Evolutionary conservation across 2,113 vertebrate species (phyloP).

Genomic region (Seriola quinqueradiata): DNA sequence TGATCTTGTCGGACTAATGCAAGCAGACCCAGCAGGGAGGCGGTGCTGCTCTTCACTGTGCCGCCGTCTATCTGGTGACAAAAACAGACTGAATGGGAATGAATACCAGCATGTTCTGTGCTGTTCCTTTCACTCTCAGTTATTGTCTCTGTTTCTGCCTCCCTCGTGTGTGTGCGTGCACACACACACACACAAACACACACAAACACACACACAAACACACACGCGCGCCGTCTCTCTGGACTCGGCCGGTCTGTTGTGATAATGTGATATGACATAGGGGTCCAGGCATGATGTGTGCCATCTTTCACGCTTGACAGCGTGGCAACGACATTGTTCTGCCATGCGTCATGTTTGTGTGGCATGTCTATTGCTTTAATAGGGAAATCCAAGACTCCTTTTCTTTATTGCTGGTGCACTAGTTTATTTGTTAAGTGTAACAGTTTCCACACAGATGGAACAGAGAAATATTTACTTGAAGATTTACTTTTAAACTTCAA

Average conservation of each 20-base stretch:
- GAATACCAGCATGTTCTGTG: conserved; percentile 68
- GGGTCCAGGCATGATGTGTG: conserved; percentile 68
- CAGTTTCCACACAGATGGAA: not conserved
- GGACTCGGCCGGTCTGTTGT: conserved; percentile 60
- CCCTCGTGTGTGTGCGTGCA: conserved; percentile 18
- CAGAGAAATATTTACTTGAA: conserved; percentile 21
- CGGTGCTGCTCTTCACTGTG: conserved; percentile 30
- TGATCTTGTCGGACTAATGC: conserved; percentile 45
- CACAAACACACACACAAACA: conserved; percentile 41
- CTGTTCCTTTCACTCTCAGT: conserved; percentile 69
- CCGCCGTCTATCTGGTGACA: conserved; percentile 50
- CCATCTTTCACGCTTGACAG: conserved; percentile 73
- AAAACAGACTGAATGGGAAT: conserved; percentile 63
- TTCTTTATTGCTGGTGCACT: not conserved
- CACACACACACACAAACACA: not conserved
- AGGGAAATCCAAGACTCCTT: conserved; percentile 5
- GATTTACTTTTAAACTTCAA: conserved; percentile 37
- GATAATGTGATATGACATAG: conserved; percentile 74
- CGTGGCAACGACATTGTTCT: conserved; percentile 61
- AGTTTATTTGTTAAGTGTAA: not conserved
- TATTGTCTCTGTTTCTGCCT: conserved; percentile 55
- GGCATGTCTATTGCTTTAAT: conserved; percentile 50
- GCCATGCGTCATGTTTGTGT: conserved; percentile 48
- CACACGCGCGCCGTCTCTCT: conserved; percentile 38
- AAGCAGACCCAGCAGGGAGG: conserved; percentile 45